Evolutionary conservation across 2,888 invertebrate species (phyloP), one percentile per base, ranked within the genome.

Genomic region (Drosophila histrio): DNA sequence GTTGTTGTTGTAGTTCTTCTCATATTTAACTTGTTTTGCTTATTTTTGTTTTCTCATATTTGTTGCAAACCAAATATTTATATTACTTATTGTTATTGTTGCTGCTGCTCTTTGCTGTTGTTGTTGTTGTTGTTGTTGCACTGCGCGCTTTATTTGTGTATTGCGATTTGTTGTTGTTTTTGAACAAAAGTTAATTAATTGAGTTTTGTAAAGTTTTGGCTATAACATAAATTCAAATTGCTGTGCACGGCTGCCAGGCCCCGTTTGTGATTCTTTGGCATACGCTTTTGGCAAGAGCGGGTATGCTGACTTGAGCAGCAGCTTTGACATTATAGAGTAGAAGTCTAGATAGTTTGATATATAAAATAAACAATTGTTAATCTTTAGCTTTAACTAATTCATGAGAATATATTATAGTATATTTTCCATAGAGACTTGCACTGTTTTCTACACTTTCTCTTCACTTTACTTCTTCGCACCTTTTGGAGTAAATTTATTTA

Each of bases 141-240:
- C 32, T 62, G 64, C 61, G 61, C 52, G 63, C 65, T 84, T 43
- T 70, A 61, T 72, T 69, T 81, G 76, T 59, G 26, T 47, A 62
- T 38, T 50, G 30, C 49, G 11, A 22, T 38, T 38, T 54, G 57
- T 56, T 61, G 32, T 49, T 57, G 52, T 32, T 70, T 28, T 52
- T 70, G 54, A 72, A 66, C 84, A 79, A 87, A 87, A 87, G 88
- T 88, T 89, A 87, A 87, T 89, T 87, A 89, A 87, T 89, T 88
- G 89, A 84, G 84, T 89, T 84, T 79, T 77, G 61, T 70, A 79
- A 87, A 87, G 66, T 89, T 87, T 73, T 71, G 72, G 79, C 80
- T 75, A 80, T 77, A 86, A 86, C 81, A 81, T 77, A 81, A 89
- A 88, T 87, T 86, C 79, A 77, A 88, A 84, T 84, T 77, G 77